A percentile compares a stretch with the other conserved stretches of the same genome.
These are phyloP conservation scores for Lemur catta DNA, from an alignment of 2,797 vertebrate species.

Conservation along the genomic window DNA sequence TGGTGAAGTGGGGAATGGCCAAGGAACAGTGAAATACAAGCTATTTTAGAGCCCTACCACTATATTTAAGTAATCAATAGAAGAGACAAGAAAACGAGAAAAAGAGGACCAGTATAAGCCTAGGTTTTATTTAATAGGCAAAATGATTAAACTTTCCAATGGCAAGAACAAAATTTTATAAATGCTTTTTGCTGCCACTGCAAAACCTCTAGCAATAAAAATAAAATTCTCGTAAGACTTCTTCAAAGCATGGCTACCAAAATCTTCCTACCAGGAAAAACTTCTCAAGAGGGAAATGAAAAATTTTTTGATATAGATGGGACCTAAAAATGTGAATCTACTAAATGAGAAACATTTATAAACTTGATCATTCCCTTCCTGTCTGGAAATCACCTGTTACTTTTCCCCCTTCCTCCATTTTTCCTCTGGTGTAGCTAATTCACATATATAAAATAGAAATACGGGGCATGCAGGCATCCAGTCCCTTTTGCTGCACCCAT, in stretches of 20 bases:
- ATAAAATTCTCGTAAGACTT: constrained; percentile 55
- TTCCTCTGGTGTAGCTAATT: neutral
- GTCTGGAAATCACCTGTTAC: constrained; percentile 44
- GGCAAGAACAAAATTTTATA: constrained; percentile 61
- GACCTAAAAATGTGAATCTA: constrained; percentile 39
- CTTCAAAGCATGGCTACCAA: constrained; percentile 44
- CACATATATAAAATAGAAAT: neutral
- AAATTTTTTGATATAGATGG: neutral
- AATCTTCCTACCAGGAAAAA: constrained; percentile 51
- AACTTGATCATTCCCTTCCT: constrained; percentile 41
- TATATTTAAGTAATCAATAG: neutral
- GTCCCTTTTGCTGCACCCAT: neutral
- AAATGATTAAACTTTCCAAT: constrained; percentile 54
- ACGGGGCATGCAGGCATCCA: neutral
- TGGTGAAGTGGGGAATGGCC: neutral
- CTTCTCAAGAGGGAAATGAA: constrained; percentile 56
- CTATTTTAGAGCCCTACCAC: neutral
- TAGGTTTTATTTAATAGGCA: constrained; percentile 16
- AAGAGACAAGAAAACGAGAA: constrained; percentile 32
- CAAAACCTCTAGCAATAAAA: constrained; percentile 66
- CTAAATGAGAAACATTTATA: constrained; percentile 56
- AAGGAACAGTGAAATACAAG: constrained; percentile 17
- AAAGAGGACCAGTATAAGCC: neutral
- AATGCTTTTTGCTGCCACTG: constrained; percentile 43
- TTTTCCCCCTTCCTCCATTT: neutral